These are phyloP conservation scores for Urocolius indicus DNA, from an alignment of 2,113 vertebrate genomes.

Conservation along the genomic window DNA sequence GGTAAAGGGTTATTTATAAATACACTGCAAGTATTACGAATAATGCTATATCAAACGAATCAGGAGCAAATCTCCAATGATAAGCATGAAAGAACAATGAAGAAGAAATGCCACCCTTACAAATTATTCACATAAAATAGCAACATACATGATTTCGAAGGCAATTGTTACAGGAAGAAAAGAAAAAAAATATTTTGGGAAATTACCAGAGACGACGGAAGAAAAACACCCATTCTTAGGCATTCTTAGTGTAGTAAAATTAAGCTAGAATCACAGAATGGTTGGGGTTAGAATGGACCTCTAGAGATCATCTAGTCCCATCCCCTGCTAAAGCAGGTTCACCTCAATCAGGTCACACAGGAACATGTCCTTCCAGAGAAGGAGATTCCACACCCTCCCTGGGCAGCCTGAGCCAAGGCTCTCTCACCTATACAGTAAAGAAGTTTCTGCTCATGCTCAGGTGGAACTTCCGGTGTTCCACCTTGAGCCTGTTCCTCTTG, in stretches of 20 bases:
- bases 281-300: too few relatives aligned
- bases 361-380: too few relatives aligned
- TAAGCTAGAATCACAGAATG: too few relatives aligned
- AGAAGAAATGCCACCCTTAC: neutral
- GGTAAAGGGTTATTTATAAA: conserved; percentile 31
- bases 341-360: too few relatives aligned
- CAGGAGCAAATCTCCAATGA: neutral
- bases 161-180: neutral
- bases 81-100: neutral
- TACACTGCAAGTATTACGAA: neutral
- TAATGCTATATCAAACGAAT: neutral
- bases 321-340: too few relatives aligned
- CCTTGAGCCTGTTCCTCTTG: too few relatives aligned
- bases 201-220: neutral
- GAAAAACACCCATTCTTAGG: neutral
- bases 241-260: neutral
- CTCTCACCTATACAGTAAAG: too few relatives aligned
- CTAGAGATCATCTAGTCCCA: too few relatives aligned
- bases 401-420: too few relatives aligned
- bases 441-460: too few relatives aligned
- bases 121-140: neutral
- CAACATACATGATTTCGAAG: neutral
- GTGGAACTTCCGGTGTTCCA: too few relatives aligned
- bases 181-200: neutral
- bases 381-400: too few relatives aligned